Evolutionary conservation across 1,140 invertebrate genomes (phyloP).

Genomic region (Zophobas atratus): DNA sequence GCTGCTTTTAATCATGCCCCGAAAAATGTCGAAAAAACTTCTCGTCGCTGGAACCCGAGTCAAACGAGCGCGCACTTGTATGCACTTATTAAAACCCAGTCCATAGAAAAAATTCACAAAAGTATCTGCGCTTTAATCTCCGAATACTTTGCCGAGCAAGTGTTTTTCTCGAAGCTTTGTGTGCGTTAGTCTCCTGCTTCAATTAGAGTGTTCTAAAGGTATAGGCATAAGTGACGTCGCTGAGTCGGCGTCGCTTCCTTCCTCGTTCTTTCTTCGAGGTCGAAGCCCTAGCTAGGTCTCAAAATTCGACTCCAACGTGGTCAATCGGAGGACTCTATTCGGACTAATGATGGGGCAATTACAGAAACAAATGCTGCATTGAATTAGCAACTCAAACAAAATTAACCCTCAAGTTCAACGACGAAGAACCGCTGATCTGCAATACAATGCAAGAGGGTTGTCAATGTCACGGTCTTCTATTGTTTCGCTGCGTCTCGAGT

Average conservation of each 20-base stretch:
- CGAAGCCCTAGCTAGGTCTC: conserved; percentile 1
- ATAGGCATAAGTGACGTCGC: conserved; percentile 38
- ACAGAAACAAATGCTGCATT: conserved; percentile 10
- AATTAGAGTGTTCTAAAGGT: conserved; percentile 52
- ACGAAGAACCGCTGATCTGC: conserved; percentile 42
- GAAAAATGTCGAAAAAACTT: conserved; percentile 42
- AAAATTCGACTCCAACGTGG: background rate
- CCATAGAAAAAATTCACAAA: conserved; percentile 52
- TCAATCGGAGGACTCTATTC: too few relatives aligned
- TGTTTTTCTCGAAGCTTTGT: conserved; percentile 57
- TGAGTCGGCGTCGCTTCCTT: conserved; percentile 42
- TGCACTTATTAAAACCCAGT: conserved; percentile 55
- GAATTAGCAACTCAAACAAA: conserved; percentile 45
- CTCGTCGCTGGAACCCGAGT: conserved; percentile 39
- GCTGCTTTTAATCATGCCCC: conserved; percentile 41
- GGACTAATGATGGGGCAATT: background rate
- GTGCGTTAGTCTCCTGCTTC: conserved; percentile 54
- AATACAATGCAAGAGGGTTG: conserved; percentile 47
- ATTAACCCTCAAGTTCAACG: conserved; percentile 25
- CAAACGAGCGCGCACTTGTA: conserved; percentile 53
- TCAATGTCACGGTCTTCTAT: conserved; percentile 55
- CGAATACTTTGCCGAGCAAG: conserved; percentile 54
- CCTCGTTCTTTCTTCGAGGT: conserved; percentile 5
- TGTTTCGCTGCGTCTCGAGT: conserved; percentile 54
- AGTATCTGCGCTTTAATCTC: conserved; percentile 57